Conservation (phyloP, 2,113 vertebrate species). For the Myrmecophaga tridactyla region DNA sequence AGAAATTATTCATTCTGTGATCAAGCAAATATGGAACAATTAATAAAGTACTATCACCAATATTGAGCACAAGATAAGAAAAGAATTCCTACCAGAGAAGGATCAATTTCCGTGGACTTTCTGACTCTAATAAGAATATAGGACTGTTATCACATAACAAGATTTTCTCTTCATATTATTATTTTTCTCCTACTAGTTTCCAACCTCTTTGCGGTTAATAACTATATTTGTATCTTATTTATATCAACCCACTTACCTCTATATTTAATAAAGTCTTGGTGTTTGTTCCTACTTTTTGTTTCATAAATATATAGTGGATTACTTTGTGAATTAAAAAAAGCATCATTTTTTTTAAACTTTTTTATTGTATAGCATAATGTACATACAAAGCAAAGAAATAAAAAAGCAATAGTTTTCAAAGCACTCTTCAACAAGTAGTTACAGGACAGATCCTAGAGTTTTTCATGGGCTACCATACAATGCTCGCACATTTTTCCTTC, state of each 20-base stretch:
- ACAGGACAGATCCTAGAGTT: no score
- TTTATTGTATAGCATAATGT: no score
- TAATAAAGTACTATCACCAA: conserved; percentile 20
- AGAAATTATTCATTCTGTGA: conserved; percentile 39
- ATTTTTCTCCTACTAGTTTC: conserved; percentile 37
- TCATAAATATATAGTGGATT: conserved; percentile 61
- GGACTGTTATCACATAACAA: not conserved
- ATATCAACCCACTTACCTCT: conserved; percentile 15
- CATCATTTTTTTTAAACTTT: conserved; percentile 25
- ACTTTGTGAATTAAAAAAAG: conserved; percentile 37
- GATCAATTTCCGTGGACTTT: conserved; percentile 46
- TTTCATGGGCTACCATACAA: no score
- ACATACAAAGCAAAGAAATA: no score
- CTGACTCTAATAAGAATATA: conserved; percentile 17
- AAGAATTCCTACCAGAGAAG: not conserved
- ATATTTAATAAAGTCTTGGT: conserved; percentile 50
- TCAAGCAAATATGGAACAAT: conserved; percentile 7
- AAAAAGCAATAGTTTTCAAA: no score
- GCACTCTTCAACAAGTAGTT: no score
- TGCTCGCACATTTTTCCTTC: no score
- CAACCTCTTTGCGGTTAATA: conserved; percentile 1
- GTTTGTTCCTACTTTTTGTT: conserved; percentile 22
- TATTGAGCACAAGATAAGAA: conserved; percentile 28
- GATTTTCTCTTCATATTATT: conserved; percentile 38
- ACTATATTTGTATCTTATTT: conserved; percentile 32